Evolutionary conservation across 1,140 invertebrate genomes (phyloP).

Genomic region (Asbolus verrucosus): DNA sequence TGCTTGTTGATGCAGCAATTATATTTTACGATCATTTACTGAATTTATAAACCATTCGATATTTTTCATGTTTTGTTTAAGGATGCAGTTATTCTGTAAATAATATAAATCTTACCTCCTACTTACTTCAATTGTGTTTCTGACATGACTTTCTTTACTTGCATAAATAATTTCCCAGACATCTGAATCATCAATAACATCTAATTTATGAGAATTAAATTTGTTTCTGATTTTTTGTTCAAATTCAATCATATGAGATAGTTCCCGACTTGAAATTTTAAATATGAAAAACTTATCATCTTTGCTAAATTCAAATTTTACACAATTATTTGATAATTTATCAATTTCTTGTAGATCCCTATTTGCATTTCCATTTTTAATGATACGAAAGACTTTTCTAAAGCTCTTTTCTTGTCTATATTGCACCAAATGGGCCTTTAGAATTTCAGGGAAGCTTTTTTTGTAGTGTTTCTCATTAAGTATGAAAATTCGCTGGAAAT

Average conservation of each 20-base stretch:
- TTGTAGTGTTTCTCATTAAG: conserved; percentile 42
- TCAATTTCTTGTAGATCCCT: conserved; percentile 7
- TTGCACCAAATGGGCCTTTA: conserved; percentile 45
- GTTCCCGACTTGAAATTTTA: conserved; percentile 5
- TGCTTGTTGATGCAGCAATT: too few species aligned
- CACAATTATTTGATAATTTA: neutral
- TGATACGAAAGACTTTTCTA: conserved; percentile 40
- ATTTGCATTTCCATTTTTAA: conserved; percentile 44
- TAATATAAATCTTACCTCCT: conserved; percentile 9
- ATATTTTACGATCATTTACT: too few species aligned
- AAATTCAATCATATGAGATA: conserved; percentile 8
- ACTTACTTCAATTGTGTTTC: conserved; percentile 48
- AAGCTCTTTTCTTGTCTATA: conserved; percentile 14
- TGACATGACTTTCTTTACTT: conserved; percentile 17
- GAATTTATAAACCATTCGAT: too few species aligned
- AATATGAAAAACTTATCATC: conserved; percentile 1
- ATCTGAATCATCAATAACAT: conserved; percentile 13
- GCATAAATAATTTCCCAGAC: conserved; percentile 11
- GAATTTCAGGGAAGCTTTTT: conserved; percentile 32
- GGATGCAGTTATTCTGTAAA: too few species aligned
- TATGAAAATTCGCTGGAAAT: conserved; percentile 51
- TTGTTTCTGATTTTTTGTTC: neutral
- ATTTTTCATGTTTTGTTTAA: too few species aligned
- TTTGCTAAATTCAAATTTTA: conserved; percentile 1
- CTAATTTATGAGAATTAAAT: neutral